phyloP scores from a whole-genome alignment of 2,797 vertebrate genomes.

The Sciurus carolinensis region DNA sequence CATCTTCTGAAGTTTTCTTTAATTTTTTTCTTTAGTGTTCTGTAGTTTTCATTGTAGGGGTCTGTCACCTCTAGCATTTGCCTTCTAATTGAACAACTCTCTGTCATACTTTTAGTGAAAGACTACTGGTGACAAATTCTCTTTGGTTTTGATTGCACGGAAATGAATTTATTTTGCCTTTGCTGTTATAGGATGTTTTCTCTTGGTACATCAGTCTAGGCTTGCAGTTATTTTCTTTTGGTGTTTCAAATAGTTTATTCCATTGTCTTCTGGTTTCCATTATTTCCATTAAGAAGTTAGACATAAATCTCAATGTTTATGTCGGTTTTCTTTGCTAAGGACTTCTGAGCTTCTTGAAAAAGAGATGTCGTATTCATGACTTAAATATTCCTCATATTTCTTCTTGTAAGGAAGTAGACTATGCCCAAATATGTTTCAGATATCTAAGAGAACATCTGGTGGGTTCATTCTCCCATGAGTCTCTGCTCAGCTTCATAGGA shows the following conservation, averaged over 20 bases:
- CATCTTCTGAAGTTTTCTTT: no score
- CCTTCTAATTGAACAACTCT: not conserved
- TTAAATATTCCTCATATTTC: not conserved
- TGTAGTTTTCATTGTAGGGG: no score
- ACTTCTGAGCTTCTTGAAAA: not conserved
- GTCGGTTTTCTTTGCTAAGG: not conserved
- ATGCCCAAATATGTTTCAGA: not conserved
- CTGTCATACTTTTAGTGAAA: not conserved
- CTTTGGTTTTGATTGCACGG: not conserved
- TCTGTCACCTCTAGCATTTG: not conserved
- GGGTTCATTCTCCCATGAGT: not conserved
- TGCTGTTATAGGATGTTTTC: not conserved
- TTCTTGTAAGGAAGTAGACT: not conserved
- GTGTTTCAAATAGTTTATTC: not conserved
- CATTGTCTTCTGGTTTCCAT: constrained; percentile 15
- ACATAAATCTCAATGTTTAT: constrained; percentile 15
- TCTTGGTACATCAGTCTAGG: not conserved
- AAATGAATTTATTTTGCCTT: constrained; percentile 34
- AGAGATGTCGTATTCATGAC: not conserved
- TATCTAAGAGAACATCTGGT: not conserved
- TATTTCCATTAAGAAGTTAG: constrained; percentile 1
- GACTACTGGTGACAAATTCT: not conserved
- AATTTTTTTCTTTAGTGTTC: no score
- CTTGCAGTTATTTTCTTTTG: constrained; percentile 27
- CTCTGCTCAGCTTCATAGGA: not conserved